A percentile compares a stretch with the other conserved stretches of the same genome.
Conservation (phyloP, 2,113 vertebrate species). For the Notiomystis cincta region DNA sequence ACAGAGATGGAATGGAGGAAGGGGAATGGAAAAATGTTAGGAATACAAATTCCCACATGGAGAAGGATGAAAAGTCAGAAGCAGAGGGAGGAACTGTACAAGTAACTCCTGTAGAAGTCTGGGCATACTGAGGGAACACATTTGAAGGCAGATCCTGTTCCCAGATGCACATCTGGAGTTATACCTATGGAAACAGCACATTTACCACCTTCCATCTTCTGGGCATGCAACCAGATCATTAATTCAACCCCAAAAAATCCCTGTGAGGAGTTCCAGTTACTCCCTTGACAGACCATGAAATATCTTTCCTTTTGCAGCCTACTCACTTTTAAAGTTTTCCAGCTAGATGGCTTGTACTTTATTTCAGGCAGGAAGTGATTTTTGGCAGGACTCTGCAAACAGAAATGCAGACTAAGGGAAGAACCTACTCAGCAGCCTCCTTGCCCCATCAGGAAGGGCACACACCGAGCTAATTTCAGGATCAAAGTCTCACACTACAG, state of each 20-base stretch:
- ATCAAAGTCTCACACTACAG: neutral
- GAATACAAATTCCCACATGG: neutral
- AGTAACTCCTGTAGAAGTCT: neutral
- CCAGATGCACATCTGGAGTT: neutral
- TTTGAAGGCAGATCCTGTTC: neutral
- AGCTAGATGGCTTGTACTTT: neutral
- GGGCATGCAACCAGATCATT: neutral
- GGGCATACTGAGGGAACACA: neutral
- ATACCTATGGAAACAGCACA: neutral
- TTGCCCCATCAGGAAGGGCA: neutral
- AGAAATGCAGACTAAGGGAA: neutral
- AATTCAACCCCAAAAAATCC: neutral
- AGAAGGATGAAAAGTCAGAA: neutral
- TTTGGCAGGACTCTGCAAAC: neutral
- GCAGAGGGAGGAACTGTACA: neutral
- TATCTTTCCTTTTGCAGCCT: neutral
- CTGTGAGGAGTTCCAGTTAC: neutral
- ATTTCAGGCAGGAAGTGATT: neutral
- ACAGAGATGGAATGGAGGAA: neutral
- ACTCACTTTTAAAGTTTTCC: neutral
- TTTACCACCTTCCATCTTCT: neutral
- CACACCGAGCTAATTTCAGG: neutral
- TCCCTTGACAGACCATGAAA: neutral
- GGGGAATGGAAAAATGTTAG: neutral
- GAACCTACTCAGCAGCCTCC: neutral